These are phyloP conservation scores for Arvicanthis niloticus DNA, from an alignment of 2,113 vertebrate genomes.

Conservation along the genomic window DNA sequence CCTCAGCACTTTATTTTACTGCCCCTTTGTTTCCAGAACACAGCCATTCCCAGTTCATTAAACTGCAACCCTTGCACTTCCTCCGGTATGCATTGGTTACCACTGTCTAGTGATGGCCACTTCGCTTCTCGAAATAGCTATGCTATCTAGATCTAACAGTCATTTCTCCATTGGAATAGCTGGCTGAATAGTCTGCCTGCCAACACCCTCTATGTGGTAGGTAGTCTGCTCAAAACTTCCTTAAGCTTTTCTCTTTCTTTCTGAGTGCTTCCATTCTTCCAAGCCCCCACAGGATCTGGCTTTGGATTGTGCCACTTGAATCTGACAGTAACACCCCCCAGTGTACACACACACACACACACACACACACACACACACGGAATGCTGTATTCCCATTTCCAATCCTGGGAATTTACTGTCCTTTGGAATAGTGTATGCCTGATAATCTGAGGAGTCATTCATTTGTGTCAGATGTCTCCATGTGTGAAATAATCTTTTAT, in stretches of 20 bases:
- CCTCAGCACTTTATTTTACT: neutral
- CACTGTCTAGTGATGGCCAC: neutral
- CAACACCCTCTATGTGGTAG: neutral
- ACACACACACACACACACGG: neutral
- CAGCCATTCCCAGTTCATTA: neutral
- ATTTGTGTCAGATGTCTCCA: constrained; percentile 1
- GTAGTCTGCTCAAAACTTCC: neutral
- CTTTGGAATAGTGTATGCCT: neutral
- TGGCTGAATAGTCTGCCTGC: neutral
- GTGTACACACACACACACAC: too few relatives aligned
- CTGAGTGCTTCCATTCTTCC: neutral
- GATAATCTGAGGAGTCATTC: constrained; percentile 18
- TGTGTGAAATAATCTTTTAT: neutral
- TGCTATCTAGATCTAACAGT: neutral
- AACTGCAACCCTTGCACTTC: neutral
- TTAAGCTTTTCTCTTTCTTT: neutral
- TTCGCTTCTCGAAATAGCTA: neutral
- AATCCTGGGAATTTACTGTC: neutral
- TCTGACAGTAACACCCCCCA: neutral
- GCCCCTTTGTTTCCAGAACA: neutral
- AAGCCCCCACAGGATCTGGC: neutral
- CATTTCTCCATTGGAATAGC: neutral
- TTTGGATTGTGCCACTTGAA: neutral
- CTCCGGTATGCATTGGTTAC: neutral
- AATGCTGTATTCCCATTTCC: neutral